These are phyloP conservation scores for Azorinus chamasolen DNA, from an alignment of 2,888 invertebrate species.

Conservation along the genomic window DNA sequence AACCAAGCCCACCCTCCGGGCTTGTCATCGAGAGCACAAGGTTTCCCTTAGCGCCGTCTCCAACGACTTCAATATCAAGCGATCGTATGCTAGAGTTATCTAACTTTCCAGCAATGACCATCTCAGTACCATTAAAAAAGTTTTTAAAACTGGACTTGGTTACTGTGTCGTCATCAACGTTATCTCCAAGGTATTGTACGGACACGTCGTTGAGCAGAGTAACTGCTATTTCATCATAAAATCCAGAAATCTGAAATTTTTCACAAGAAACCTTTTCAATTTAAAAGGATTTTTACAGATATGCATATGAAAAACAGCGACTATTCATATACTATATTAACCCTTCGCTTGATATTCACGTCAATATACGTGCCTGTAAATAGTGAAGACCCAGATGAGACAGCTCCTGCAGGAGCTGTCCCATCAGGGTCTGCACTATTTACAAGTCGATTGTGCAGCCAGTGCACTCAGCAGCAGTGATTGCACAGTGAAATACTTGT, in stretches of 20 bases:
- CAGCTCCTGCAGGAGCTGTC: too few species aligned
- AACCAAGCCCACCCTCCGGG: conserved; percentile 2
- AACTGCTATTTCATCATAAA: conserved; percentile 89
- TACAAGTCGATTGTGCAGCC: too few species aligned
- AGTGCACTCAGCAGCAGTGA: too few species aligned
- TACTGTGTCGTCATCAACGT: conserved; percentile 67
- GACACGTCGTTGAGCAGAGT: conserved; percentile 90
- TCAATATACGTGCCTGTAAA: too few species aligned
- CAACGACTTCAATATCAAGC: conserved; percentile 40
- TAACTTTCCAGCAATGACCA: conserved; percentile 66
- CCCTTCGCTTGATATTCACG: too few species aligned
- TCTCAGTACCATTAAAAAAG: conserved; percentile 64
- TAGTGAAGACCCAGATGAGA: too few species aligned
- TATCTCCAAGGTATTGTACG: conserved; percentile 88
- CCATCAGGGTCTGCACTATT: too few species aligned
- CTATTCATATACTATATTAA: too few species aligned
- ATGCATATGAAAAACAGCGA: too few species aligned
- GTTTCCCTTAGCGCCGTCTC: conserved; percentile 38
- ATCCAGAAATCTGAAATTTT: conserved; percentile 86
- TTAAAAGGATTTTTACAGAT: too few species aligned
- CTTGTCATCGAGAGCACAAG: conserved; percentile 22
- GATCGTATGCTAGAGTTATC: conserved; percentile 20
- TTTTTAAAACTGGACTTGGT: conserved; percentile 61
- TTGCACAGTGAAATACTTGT: too few species aligned
- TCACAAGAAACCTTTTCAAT: too few species aligned